Base-by-base conservation (phyloP, 92 coral and sea anemone genomes). In the Porites evermanni region DNA sequence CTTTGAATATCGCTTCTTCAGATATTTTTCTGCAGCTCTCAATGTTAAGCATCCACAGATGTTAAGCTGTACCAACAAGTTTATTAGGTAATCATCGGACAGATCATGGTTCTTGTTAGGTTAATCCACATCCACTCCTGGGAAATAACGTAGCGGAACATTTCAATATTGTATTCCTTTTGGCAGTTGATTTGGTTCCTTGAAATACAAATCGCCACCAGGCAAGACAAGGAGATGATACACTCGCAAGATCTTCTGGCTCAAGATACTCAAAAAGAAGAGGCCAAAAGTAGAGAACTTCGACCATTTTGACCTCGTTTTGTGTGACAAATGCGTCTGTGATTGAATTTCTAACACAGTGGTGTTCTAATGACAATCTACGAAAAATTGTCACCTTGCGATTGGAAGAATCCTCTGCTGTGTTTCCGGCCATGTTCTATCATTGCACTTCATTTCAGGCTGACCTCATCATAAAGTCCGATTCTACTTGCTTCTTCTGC, bases 301-400 rank as follows among this genome's bases (percentile, higher is more conserved):
- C 81, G 20, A 6, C 58, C 81, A 77, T 77, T 17, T 60, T 77
- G 23, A 59, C 14, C 69, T 12, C 56, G 64, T 38, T 52, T 21
- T 6, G 59, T 60, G 4, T 3, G 1, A 53, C 18, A 14, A 60
- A 21, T 21, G 21, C 21, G 21, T 21, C 21, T 21, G 21, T 21
- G 21, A 21, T 21, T 21, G 21, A 61, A 61, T 78, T 17, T 67
- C 70, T 67, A 0, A 3, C 58, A 2, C 58, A 11, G 26, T 14
- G 9, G 69, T 4, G 81, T 59, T 77, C 23, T 23, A 3, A 24
- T 59, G 6, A 4, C 19, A 16, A 63, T 8, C 29, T 61, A 54
- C 56, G 81, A 38, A 61, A 78, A 7, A 26, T 60, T 78, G 56
- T 32, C 70, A 78, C 81, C 70, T 78, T 63, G n/a, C 14, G 81